Percentiles rank a stretch among this genome's conserved stretches.
These are phyloP conservation scores for Diogma glabrata DNA, from an alignment of 2,888 invertebrate genomes.

Conservation along the genomic window DNA sequence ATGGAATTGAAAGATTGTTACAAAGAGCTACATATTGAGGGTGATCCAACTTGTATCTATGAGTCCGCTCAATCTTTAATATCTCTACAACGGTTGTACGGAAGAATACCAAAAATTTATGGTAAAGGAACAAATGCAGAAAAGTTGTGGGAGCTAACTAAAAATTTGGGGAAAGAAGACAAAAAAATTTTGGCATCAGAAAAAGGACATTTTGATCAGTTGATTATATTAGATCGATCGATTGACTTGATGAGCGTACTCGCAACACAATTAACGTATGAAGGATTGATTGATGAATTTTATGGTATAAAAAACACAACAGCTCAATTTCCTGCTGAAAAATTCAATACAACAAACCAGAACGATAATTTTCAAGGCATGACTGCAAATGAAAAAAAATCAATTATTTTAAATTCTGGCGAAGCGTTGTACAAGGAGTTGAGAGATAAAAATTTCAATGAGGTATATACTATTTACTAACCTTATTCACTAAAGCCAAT, in stretches of 20 bases:
- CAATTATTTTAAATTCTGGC: slow-evolving; percentile 74
- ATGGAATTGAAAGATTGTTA: slow-evolving; percentile 77
- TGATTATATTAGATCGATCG: slow-evolving; percentile 80
- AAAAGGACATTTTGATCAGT: slow-evolving; percentile 69
- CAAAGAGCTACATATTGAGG: slow-evolving; percentile 76
- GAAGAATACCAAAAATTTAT: slow-evolving; percentile 77
- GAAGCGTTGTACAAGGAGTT: slow-evolving; percentile 84
- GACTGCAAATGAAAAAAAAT: slow-evolving; percentile 48
- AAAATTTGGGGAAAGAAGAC: slow-evolving; percentile 58
- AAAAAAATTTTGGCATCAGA: slow-evolving; percentile 34
- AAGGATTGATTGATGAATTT: slow-evolving; percentile 93
- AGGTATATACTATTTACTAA: too few species aligned
- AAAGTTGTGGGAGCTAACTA: slow-evolving; percentile 79
- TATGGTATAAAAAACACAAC: slow-evolving; percentile 75
- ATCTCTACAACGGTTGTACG: slow-evolving; percentile 76
- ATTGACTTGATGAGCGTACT: slow-evolving; percentile 87
- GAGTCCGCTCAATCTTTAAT: slow-evolving; percentile 79
- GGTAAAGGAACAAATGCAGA: slow-evolving; percentile 83
- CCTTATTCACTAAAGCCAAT: too few species aligned
- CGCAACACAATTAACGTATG: slow-evolving; percentile 91
- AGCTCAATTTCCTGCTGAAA: slow-evolving; percentile 74
- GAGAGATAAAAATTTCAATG: slow-evolving; percentile 86
- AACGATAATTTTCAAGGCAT: slow-evolving; percentile 21
- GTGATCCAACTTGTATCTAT: slow-evolving; percentile 78
- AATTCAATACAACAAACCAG: slow-evolving; percentile 60